Evolutionary conservation across 2,888 invertebrate species (phyloP).

Genomic region (Hydroisotoma schaefferi): DNA sequence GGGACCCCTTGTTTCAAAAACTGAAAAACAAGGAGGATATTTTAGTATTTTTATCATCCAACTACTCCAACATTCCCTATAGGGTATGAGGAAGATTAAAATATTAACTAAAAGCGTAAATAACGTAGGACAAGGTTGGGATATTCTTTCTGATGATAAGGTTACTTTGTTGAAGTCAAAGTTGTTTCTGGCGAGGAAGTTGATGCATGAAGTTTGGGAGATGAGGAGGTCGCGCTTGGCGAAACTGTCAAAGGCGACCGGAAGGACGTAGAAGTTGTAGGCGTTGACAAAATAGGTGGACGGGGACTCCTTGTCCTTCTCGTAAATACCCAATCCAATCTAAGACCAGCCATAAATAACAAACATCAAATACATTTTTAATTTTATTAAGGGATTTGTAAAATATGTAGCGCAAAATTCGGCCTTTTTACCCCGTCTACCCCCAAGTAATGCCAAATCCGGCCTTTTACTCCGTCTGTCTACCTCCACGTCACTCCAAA

Average conservation of each 20-base stretch:
- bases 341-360: constrained; percentile 52
- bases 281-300: constrained; percentile 59
- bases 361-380: background rate
- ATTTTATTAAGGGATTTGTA: background rate
- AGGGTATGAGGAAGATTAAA: background rate
- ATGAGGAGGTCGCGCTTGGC: constrained; percentile 62
- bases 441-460: too few relatives aligned
- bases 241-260: constrained; percentile 62
- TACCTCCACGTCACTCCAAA: too few relatives aligned
- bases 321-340: constrained; percentile 66
- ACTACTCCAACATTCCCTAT: background rate
- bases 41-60: background rate
- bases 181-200: constrained; percentile 35
- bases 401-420: too few relatives aligned
- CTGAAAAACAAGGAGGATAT: constrained; percentile 54
- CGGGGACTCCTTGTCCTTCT: constrained; percentile 55
- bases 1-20: constrained; percentile 66
- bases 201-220: constrained; percentile 61
- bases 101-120: too few relatives aligned
- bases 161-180: constrained; percentile 73
- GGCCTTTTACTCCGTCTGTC: too few relatives aligned
- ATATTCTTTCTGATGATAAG: too few relatives aligned
- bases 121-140: too few relatives aligned
- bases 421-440: too few relatives aligned
- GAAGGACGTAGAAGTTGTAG: constrained; percentile 68